Percentiles rank a stretch among this genome's conserved stretches.
Evolutionary conservation across 1,140 invertebrate species (phyloP).

Genomic region (Diprion similis): DNA sequence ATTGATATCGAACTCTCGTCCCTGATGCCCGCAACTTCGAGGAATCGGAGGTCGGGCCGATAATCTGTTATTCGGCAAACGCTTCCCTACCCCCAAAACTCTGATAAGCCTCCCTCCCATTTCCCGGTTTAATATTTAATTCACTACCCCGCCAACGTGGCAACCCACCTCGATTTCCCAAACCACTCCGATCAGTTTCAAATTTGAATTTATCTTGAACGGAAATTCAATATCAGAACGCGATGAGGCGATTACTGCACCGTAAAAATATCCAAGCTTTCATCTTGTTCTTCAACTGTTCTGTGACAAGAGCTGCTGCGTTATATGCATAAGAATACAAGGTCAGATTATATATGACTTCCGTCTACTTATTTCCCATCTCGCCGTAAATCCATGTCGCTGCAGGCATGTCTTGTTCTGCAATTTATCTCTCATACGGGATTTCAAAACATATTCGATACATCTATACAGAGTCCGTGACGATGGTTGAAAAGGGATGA

Average conservation of each 20-base stretch:
- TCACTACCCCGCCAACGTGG: neutral
- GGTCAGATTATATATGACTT: too few species aligned
- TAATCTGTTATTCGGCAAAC: conserved; percentile 20
- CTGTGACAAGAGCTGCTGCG: too few species aligned
- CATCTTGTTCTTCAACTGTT: too few species aligned
- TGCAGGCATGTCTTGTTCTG: too few species aligned
- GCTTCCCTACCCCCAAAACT: neutral
- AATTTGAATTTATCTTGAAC: too few species aligned
- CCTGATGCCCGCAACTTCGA: conserved; percentile 30
- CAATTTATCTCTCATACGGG: neutral
- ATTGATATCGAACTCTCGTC: conserved; percentile 32
- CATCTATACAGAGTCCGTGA: neutral
- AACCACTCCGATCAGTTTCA: too few species aligned
- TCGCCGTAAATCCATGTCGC: too few species aligned
- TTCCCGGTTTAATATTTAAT: neutral
- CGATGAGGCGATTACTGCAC: too few species aligned
- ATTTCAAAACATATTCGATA: conserved; percentile 4
- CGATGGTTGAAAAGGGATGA: neutral
- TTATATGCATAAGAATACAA: too few species aligned
- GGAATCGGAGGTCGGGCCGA: conserved; percentile 17
- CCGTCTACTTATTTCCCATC: too few species aligned
- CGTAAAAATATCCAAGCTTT: too few species aligned
- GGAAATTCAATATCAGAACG: too few species aligned
- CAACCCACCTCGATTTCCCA: neutral
- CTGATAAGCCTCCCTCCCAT: neutral